Evolutionary conservation across 2,113 vertebrate genomes (phyloP).

Genomic region (Alces alces): DNA sequence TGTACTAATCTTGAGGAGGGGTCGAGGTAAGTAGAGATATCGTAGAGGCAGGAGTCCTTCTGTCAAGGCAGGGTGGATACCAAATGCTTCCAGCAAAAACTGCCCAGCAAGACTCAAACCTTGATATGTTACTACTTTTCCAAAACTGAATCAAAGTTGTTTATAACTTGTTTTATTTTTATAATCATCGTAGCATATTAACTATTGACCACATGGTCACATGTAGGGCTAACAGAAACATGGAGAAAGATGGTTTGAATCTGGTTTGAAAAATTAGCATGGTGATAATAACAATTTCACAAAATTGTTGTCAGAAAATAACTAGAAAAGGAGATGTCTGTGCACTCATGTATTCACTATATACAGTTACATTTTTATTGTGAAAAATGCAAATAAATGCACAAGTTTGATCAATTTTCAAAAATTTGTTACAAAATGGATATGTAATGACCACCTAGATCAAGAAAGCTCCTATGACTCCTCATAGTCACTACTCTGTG

Average conservation of each 20-base stretch:
- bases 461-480: background rate
- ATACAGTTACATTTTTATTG: background rate
- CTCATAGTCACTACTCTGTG: background rate
- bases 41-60: background rate
- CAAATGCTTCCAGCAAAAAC: conserved; percentile 19
- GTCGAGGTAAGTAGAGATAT: background rate
- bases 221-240: background rate
- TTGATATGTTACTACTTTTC: conserved; percentile 14
- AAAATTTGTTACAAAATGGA: background rate
- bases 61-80: background rate
- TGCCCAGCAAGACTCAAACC: conserved; percentile 47
- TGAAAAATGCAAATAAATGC: background rate
- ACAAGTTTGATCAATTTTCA: background rate
- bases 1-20: background rate
- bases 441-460: background rate
- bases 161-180: conserved; percentile 48
- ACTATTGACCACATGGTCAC: background rate
- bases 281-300: background rate
- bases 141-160: conserved; percentile 59
- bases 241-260: background rate
- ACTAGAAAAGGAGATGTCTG: background rate
- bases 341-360: background rate
- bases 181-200: conserved; percentile 57
- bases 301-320: background rate
- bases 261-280: background rate